Conservation (phyloP, 2,888 invertebrate genomes). For the Pseudolycoriella hygida region DNA sequence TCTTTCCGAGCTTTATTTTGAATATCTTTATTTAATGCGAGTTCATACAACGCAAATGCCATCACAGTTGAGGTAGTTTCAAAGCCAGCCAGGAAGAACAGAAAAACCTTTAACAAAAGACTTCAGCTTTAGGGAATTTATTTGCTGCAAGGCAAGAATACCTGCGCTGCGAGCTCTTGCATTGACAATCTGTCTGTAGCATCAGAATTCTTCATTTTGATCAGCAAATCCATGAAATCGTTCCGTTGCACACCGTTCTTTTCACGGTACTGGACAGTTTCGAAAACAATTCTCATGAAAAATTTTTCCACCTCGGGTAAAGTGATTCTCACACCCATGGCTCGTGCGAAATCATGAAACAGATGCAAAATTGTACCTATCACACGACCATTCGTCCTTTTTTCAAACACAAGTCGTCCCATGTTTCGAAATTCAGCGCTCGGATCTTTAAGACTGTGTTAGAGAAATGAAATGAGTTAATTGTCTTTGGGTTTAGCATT, state of each 20-base stretch:
- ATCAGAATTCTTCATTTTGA: constrained; percentile 18
- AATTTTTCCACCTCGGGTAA: constrained; percentile 14
- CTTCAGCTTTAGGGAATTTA: too few species aligned
- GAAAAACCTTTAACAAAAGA: constrained; percentile 19
- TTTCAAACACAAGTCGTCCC: constrained; percentile 15
- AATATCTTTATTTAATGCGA: constrained; percentile 18
- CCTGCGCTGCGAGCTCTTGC: constrained; percentile 29
- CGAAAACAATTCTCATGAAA: constrained; percentile 18
- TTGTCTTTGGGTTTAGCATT: too few species aligned
- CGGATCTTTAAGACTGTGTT: constrained; percentile 26
- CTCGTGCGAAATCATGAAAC: constrained; percentile 19
- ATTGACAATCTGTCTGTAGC: constrained; percentile 18
- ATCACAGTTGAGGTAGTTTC: constrained; percentile 40
- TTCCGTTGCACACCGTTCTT: constrained; percentile 23
- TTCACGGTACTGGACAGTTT: constrained; percentile 25
- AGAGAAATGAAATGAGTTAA: too few species aligned
- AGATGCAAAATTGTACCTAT: constrained; percentile 12
- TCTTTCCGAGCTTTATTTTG: constrained; percentile 17
- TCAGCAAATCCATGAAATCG: constrained; percentile 35
- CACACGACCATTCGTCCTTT: constrained; percentile 13
- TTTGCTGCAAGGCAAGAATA: constrained; percentile 3
- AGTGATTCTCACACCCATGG: too few species aligned
- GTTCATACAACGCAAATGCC: constrained; percentile 25
- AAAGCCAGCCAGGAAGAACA: constrained; percentile 41
- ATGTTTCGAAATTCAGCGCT: constrained; percentile 22